Percentiles rank a stretch among this genome's conserved stretches.
These are phyloP conservation scores for Dimorphilus gyrociliatus DNA, from an alignment of 2,888 invertebrate species.

Conservation along the genomic window DNA sequence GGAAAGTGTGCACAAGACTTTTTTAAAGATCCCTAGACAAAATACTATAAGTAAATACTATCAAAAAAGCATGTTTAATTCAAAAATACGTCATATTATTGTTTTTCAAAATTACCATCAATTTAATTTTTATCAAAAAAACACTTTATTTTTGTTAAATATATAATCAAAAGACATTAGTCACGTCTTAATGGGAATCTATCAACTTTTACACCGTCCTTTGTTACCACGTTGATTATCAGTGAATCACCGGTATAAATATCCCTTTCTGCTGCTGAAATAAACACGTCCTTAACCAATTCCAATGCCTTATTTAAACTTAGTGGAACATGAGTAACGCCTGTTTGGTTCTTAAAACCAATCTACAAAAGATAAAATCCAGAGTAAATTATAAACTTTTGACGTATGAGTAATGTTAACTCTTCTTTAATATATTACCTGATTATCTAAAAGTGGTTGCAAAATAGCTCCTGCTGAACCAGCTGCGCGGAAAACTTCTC, in stretches of 20 bases:
- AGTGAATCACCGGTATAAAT: constrained; percentile 90
- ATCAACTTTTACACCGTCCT: constrained; percentile 56
- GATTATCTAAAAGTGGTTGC: constrained; percentile 88
- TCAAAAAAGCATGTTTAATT: too few relatives aligned
- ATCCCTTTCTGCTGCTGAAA: constrained; percentile 91
- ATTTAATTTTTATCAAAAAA: too few relatives aligned
- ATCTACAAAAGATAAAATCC: constrained; percentile 43
- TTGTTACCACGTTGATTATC: constrained; percentile 66
- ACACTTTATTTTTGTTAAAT: too few relatives aligned
- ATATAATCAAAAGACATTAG: constrained; percentile 44
- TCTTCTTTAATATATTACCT: constrained; percentile 41
- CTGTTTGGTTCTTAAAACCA: constrained; percentile 70
- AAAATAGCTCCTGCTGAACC: constrained; percentile 65
- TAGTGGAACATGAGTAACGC: constrained; percentile 46
- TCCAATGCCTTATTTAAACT: constrained; percentile 63
- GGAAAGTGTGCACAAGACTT: too few relatives aligned
- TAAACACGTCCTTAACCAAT: constrained; percentile 83
- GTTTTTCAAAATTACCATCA: too few relatives aligned
- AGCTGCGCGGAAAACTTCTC: constrained; percentile 63
- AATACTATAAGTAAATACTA: too few relatives aligned
- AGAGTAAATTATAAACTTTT: background rate
- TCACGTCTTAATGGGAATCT: constrained; percentile 65
- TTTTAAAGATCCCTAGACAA: too few relatives aligned
- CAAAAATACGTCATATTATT: too few relatives aligned
- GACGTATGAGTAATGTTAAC: background rate